phyloP scores from a whole-genome alignment of 2,888 invertebrate species.

The Drymonia ruficornis region DNA sequence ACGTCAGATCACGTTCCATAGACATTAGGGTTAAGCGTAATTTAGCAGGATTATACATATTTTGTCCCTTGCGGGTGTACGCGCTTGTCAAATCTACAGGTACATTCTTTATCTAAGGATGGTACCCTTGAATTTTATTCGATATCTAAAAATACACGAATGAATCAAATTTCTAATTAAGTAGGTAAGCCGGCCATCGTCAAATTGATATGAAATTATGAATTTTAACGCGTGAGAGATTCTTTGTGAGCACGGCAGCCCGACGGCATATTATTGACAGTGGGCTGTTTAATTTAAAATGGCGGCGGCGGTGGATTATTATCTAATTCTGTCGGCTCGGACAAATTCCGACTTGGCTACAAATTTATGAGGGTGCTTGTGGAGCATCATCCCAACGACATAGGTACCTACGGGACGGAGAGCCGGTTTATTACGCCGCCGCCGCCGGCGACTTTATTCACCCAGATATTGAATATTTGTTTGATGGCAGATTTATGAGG shows the following conservation, averaged over 20 bases:
- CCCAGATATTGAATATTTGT: constrained; percentile 1
- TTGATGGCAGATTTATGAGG: constrained; percentile 4
- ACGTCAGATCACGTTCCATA: too few species aligned
- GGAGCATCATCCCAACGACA: constrained; percentile 31
- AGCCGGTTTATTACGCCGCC: constrained; percentile 39
- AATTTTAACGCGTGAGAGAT: constrained; percentile 43
- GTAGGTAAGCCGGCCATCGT: constrained; percentile 39
- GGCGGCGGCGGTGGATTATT: constrained; percentile 49
- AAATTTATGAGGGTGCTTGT: constrained; percentile 41
- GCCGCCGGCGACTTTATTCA: constrained; percentile 19
- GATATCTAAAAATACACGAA: too few species aligned
- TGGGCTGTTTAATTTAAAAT: constrained; percentile 56
- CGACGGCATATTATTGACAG: constrained; percentile 47
- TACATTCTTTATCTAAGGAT: too few species aligned
- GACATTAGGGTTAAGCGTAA: too few species aligned
- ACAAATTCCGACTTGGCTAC: constrained; percentile 40
- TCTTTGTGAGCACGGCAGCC: constrained; percentile 21
- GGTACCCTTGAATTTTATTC: too few species aligned
- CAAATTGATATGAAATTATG: constrained; percentile 47
- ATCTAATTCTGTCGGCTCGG: constrained; percentile 51
- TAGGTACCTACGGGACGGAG: constrained; percentile 33
- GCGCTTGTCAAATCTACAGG: too few species aligned
- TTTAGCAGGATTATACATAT: too few species aligned
- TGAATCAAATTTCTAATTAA: not conserved
- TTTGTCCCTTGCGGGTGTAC: too few species aligned